Base-by-base conservation (phyloP, 2,113 vertebrate genomes). In the Platichthys flesus region DNA sequence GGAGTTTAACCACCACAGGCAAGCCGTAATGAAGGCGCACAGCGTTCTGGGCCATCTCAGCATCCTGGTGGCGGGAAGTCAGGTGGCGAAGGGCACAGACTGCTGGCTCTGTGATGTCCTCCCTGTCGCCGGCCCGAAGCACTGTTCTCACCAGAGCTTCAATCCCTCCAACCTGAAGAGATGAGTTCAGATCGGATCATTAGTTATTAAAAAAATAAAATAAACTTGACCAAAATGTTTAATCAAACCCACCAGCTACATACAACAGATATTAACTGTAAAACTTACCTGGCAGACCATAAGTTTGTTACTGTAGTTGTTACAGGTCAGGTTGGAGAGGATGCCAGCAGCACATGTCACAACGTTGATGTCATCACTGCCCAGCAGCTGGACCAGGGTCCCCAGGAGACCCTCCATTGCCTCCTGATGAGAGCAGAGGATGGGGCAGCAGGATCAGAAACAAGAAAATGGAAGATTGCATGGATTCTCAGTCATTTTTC, bases 241-340 rank as follows among this genome's bases (percentile, higher is more conserved):
- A 35, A 58, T 13, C 18, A 35, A 3, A 40, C 24, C 52, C 9
- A 16, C 4, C 40, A 74, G 0, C 14, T 4, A 7, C 28, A 45
- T 31, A 31, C 31, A 16, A 28, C 20, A 57, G 52, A 51, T 13
- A 45, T 16, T 23, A 10, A 20, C 3, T 24, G 23, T 24, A 5
- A 16, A 49, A 20, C 58, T 2, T 57, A 94, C 98, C 91, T 99
- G 98, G 91, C 98, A 99, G 76, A 99, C 98, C 97, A 99, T 99
- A 94, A 99, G 98, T 92, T 99, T 99, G 91, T 99, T 99, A 90
- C 98, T 99, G 66, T 99, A 99, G 81, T 99, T 99, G 94, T 99
- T 99, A 90, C 98, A 99, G 60, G 98, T 99, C 79, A 99, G 95
- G 92, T 99, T 99, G 70, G 98, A 99, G 62, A 99, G 96, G 83